Evolutionary conservation across 2,797 vertebrate genomes (phyloP).

Genomic region (Carapus acus): DNA sequence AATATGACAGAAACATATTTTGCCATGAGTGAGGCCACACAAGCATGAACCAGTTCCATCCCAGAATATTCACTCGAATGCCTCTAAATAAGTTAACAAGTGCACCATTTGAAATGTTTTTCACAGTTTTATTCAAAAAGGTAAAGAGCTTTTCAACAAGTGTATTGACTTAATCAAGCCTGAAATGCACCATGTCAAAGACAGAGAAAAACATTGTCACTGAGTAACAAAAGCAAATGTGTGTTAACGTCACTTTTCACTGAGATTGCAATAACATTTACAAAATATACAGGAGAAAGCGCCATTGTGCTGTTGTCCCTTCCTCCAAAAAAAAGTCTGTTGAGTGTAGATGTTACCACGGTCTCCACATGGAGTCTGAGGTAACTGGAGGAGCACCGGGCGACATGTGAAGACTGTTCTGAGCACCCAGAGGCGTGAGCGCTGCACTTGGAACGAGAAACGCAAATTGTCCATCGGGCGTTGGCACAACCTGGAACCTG

Average conservation of each 20-base stretch:
- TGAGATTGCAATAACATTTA: conserved; percentile 65
- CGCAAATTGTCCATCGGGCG: conserved; percentile 85
- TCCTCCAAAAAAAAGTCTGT: not conserved
- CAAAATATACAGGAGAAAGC: conserved; percentile 66
- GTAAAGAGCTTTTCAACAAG: conserved; percentile 66
- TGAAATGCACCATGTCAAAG: conserved; percentile 53
- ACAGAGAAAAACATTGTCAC: conserved; percentile 28
- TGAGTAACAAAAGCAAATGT: conserved; percentile 30
- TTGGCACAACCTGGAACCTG: conserved; percentile 85
- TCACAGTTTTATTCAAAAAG: conserved; percentile 64
- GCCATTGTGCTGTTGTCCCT: conserved; percentile 22
- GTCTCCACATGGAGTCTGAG: conserved; percentile 90
- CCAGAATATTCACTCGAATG: too few relatives aligned
- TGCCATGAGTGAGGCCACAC: too few relatives aligned
- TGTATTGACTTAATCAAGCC: conserved; percentile 67
- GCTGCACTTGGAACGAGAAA: conserved; percentile 85
- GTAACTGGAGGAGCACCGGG: conserved; percentile 70
- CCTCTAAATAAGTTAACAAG: conserved; percentile 24
- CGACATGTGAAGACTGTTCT: conserved; percentile 62
- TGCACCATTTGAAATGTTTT: conserved; percentile 47
- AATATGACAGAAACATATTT: too few relatives aligned
- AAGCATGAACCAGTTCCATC: too few relatives aligned
- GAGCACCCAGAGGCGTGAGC: conserved; percentile 66
- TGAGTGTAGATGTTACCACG: conserved; percentile 75
- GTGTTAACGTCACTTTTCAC: conserved; percentile 72